Evolutionary conservation across 2,888 invertebrate species (phyloP), one percentile per base, ranked within the genome.

Genomic region (Drosophila ustulata): DNA sequence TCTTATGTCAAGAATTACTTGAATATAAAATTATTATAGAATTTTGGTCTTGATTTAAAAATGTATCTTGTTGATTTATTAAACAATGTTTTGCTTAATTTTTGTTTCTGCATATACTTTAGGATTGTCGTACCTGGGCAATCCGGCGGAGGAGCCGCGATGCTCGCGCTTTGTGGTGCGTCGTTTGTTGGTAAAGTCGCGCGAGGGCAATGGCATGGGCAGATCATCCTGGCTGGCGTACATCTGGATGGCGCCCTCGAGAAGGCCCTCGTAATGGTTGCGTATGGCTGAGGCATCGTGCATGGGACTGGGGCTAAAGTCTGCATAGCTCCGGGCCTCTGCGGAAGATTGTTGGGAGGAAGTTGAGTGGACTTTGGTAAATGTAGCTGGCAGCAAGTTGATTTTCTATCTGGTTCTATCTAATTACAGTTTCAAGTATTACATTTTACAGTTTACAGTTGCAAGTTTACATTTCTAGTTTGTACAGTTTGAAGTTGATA

Each of bases 171-270:
- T 91, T 0, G 90, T 90, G 41, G 78, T 86, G 39, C 85, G 84
- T 34, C 91, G 88, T 43, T 82, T 87, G 68, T 91, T 91, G 25
- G 80, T 85, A 50, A 92, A 92, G 63, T 91, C 88, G 53, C 86
- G 89, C 9, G 88, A 90, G 53, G 90, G 91, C 80, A 90, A 68
- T 61, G 92, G 90, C 87, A 89, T 92, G n/a, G 91, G 90, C 58
- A 91, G 76, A 68, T 91, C 91, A 37, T 92, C 91, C 65, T 91
- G 92, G 74, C 90, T 91, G 75, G 91, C 88, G 71, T 93, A 92
- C 88, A 93, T 88, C 88, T 92, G 92, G 56, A 93, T 90, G 65
- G 92, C 93, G 34, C 92, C 92, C 78, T 93, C 93, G 9, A 93
- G 80, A n/a, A 93, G 75, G 13, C 90, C 93, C 74, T 92, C 92